Evolutionary conservation across 2,888 invertebrate species (phyloP).

Genomic region (Acrobasis suavella): DNA sequence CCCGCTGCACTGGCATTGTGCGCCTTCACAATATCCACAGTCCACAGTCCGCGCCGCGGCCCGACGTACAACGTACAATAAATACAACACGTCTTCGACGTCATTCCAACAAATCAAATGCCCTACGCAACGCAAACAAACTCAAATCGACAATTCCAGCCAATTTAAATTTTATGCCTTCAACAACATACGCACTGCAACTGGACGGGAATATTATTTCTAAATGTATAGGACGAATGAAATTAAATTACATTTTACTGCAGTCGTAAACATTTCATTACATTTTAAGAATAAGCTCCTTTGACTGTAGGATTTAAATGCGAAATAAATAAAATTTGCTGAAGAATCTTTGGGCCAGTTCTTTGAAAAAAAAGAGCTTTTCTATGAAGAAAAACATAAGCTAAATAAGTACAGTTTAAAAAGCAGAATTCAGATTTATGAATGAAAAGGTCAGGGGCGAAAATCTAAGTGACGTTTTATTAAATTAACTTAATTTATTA

Average conservation of each 20-base stretch:
- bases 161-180: conserved; percentile 66
- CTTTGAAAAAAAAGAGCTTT: background rate
- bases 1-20: conserved; percentile 79
- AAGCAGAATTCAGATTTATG: no score
- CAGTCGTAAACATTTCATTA: conserved; percentile 22
- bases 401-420: no score
- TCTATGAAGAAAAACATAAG: background rate
- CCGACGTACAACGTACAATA: conserved; percentile 67
- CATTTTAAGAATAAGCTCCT: conserved; percentile 16
- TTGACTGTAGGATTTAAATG: conserved; percentile 17
- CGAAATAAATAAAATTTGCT: conserved; percentile 30
- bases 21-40: conserved; percentile 75
- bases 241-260: conserved; percentile 22
- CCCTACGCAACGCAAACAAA: conserved; percentile 69
- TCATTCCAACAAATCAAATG: conserved; percentile 75
- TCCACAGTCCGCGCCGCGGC: conserved; percentile 33
- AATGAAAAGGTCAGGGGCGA: no score
- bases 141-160: conserved; percentile 67
- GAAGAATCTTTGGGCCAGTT: conserved; percentile 8
- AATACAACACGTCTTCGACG: conserved; percentile 67
- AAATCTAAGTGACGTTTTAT: no score
- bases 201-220: conserved; percentile 43
- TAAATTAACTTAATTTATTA: no score
- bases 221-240: conserved; percentile 23
- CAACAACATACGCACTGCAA: conserved; percentile 42